A percentile compares a stretch with the other conserved stretches of the same genome.
Evolutionary conservation across 2,113 vertebrate genomes (phyloP).

Genomic region (Shinisaurus crocodilurus): DNA sequence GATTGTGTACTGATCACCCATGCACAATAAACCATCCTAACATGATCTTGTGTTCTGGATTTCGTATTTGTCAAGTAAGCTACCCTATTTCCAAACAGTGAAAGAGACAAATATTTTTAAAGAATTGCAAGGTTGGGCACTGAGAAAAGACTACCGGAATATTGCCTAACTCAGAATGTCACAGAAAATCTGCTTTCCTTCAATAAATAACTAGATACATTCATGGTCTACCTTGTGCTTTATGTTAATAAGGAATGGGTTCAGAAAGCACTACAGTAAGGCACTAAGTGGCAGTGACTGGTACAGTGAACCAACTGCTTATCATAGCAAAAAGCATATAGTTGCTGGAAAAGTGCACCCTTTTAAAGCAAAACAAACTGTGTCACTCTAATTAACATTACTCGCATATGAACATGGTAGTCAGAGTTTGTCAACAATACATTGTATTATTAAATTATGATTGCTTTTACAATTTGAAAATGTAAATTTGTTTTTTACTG

Average conservation of each 20-base stretch:
- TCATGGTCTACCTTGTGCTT: not conserved
- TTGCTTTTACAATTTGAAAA: not conserved
- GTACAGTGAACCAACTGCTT: not conserved
- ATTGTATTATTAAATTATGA: not conserved
- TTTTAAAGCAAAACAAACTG: not conserved
- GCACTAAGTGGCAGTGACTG: not conserved
- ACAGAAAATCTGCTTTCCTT: not conserved
- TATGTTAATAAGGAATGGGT: not conserved
- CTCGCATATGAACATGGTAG: not conserved
- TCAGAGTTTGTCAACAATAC: not conserved
- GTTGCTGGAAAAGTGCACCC: not conserved
- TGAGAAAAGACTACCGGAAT: not conserved
- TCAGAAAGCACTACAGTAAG: not conserved
- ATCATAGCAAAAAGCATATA: not conserved
- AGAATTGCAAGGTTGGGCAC: not conserved
- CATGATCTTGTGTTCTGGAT: too few species aligned
- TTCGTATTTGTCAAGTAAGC: too few species aligned
- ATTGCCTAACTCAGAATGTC: not conserved
- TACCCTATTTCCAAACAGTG: not conserved
- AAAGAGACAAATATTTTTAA: not conserved
- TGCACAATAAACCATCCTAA: too few species aligned
- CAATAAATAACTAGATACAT: not conserved
- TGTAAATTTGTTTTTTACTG: not conserved
- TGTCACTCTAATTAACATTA: constrained; percentile 5
- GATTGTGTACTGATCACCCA: too few species aligned